phyloP scores from a whole-genome alignment of 2,113 vertebrate genomes.

The Butastur rufipennis region DNA sequence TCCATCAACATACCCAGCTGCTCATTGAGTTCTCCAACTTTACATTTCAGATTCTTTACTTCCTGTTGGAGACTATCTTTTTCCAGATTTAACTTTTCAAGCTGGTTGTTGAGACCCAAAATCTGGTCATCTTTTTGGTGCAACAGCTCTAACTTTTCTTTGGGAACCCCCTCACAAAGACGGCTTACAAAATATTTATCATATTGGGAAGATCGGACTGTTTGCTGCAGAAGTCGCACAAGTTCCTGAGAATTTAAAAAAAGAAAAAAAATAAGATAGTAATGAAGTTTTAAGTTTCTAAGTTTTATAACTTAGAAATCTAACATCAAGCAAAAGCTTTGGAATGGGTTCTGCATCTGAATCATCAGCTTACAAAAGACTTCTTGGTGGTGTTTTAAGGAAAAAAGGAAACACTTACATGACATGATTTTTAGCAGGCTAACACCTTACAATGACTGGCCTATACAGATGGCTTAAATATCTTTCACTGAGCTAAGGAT shows the following conservation, averaged over 20 bases:
- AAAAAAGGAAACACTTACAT: background rate
- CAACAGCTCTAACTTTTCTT: constrained; percentile 70
- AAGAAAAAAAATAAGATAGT: background rate
- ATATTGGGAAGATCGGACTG: constrained; percentile 87
- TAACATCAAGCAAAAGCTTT: background rate
- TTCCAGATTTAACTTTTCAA: constrained; percentile 84
- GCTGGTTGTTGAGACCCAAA: constrained; percentile 83
- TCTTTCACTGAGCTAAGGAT: background rate
- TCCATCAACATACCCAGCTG: constrained; percentile 93
- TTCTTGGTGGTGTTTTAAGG: background rate
- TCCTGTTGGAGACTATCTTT: constrained; percentile 89
- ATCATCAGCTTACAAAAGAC: background rate
- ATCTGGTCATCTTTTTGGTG: constrained; percentile 86
- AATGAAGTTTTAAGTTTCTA: background rate
- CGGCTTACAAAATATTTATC: constrained; percentile 74
- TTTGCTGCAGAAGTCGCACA: constrained; percentile 93
- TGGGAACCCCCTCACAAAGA: constrained; percentile 39
- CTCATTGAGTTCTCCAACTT: constrained; percentile 89
- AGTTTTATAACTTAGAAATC: background rate
- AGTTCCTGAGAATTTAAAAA: constrained; percentile 80
- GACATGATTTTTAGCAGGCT: background rate
- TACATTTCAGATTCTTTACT: constrained; percentile 82
- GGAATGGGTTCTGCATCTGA: background rate
- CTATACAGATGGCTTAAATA: accelerated
- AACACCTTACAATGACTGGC: background rate